Evolutionary conservation across 2,113 vertebrate genomes (phyloP), one percentile per base, ranked within the genome.

Genomic region (Nothoprocta pentlandii): DNA sequence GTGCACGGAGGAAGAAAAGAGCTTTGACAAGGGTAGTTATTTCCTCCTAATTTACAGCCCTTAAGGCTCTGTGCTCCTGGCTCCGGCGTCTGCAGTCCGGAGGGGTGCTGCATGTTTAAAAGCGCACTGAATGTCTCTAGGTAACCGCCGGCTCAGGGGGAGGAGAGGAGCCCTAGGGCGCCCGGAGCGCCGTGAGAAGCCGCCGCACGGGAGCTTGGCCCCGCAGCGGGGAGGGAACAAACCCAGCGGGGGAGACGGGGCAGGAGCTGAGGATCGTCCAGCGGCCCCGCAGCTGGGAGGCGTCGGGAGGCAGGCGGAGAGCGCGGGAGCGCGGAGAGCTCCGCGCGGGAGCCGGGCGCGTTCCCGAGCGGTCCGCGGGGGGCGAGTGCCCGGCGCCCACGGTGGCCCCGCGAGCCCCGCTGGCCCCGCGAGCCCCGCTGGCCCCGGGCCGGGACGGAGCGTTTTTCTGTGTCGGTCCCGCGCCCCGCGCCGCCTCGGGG

Each of bases 11-110:
- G 78, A 93, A 98, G 95, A 98, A 98, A 96, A 87, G 97, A 87
- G 93, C 95, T 97, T 96, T 98, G 98, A 98, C 98, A 97, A 94
- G 96, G 80, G 96, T 95, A 94, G 97, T 97, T 97, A 97, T 98
- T 97, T 92, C 97, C 92, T 97, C 96, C 97, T 98, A 98, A 98
- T 99, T 99, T 99, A 99, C 98, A 98, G 98, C 98, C 98, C 97
- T 98, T 96, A 92, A 96, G 98, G 97, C 98, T 98, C 98, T 97
- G 85, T 81, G 94, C 96, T 95, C 94, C 91, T 34, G 92, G 97
- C 95, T 96, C 88, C 78, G 78, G 91, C 95, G 93, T 97, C 96
- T 84, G 97, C 94, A 49, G 97, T 85, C 95, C 26, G 82, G 93
- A 92, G 94, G 89, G 89, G 90, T 83, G 36, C 41, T 95, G 97